A percentile compares a stretch with the other conserved stretches of the same genome.
Evolutionary conservation across 2,888 invertebrate genomes (phyloP).

Genomic region (Cataglyphis livida): DNA sequence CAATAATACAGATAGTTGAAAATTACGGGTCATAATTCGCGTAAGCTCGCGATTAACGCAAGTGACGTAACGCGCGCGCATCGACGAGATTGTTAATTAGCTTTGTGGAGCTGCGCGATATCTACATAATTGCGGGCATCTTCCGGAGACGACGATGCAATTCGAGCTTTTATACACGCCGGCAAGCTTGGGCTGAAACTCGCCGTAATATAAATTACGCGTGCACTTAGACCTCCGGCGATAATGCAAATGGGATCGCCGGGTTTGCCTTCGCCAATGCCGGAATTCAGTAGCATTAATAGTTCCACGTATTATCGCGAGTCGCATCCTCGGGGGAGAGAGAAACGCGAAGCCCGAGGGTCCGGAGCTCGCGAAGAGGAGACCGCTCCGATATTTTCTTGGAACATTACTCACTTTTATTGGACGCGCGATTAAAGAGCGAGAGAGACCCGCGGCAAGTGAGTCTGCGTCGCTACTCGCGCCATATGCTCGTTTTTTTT

Average conservation of each 20-base stretch:
- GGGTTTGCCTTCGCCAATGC: constrained; percentile 67
- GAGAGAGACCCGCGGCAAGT: constrained; percentile 8
- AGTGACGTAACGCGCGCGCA: constrained; percentile 23
- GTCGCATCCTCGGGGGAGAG: constrained; percentile 44
- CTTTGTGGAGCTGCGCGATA: constrained; percentile 55
- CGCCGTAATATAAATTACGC: constrained; percentile 76
- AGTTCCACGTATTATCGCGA: constrained; percentile 70
- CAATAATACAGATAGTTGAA: background rate
- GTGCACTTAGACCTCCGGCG: constrained; percentile 81
- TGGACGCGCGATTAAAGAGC: constrained; percentile 49
- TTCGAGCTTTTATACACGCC: constrained; percentile 37
- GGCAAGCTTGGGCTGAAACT: constrained; percentile 18
- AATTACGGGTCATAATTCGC: constrained; percentile 49
- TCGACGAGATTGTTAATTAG: constrained; percentile 65
- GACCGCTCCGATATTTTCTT: constrained; percentile 36
- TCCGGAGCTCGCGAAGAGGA: constrained; percentile 16
- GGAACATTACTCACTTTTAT: constrained; percentile 52
- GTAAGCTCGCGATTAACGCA: constrained; percentile 20
- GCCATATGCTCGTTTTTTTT: constrained; percentile 22
- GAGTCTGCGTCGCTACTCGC: constrained; percentile 4
- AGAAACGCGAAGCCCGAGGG: constrained; percentile 10
- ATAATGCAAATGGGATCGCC: constrained; percentile 79
- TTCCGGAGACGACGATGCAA: constrained; percentile 15
- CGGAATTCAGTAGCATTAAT: constrained; percentile 73
- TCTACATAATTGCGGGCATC: constrained; percentile 63